phyloP scores from a whole-genome alignment of 2,797 vertebrate genomes.

The Selene dorsalis region DNA sequence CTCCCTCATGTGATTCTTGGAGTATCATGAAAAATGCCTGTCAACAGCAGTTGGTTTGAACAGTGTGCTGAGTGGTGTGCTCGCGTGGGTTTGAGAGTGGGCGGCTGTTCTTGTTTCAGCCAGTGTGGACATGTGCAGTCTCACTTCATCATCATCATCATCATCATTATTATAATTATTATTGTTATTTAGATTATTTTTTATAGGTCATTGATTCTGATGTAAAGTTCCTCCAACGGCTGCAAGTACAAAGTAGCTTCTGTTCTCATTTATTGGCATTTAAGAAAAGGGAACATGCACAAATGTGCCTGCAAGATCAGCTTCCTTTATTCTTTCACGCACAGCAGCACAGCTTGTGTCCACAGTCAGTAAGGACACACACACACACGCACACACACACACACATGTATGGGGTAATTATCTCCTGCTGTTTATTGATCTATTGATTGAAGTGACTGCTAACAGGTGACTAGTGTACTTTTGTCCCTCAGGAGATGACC shows the following conservation, averaged over 20 bases:
- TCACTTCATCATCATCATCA: conserved; percentile 19
- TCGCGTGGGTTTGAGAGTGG: conserved; percentile 67
- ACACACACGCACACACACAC: too few species aligned
- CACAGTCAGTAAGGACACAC: not conserved
- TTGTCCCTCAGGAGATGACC: conserved; percentile 91
- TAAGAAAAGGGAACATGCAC: not conserved
- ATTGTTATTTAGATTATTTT: conserved; percentile 2
- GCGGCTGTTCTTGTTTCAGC: conserved; percentile 54
- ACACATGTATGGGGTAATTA: not conserved
- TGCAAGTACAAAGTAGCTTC: not conserved
- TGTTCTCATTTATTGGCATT: not conserved
- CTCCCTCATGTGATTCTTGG: conserved; percentile 40
- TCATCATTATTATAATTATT: too few species aligned
- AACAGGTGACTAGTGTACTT: conserved; percentile 55
- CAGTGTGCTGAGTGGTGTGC: conserved; percentile 55
- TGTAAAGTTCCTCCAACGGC: conserved; percentile 12
- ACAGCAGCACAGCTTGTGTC: not conserved
- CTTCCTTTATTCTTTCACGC: not conserved
- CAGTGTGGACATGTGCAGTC: conserved; percentile 26
- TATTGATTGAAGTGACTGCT: conserved; percentile 34
- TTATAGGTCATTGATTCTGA: conserved; percentile 24
- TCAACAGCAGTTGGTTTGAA: conserved; percentile 54
- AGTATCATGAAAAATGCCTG: conserved; percentile 42
- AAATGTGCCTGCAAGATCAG: not conserved
- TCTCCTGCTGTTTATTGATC: conserved; percentile 12